phyloP scores from a whole-genome alignment of 2,113 vertebrate species.

The Corvus cornix region DNA sequence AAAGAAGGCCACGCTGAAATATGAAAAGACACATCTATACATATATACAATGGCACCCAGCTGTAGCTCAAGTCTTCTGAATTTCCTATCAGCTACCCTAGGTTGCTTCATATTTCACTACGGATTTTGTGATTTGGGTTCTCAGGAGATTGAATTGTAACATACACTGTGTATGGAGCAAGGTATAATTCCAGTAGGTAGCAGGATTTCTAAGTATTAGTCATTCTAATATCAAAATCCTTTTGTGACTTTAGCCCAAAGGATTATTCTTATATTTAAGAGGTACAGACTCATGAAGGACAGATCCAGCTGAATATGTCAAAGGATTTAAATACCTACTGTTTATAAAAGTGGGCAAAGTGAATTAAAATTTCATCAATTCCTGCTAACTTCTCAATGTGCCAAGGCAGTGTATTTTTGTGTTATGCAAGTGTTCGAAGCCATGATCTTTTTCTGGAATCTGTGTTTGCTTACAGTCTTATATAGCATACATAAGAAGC shows the following conservation, averaged over 20 bases:
- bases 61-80: not conserved
- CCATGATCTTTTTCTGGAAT: slow-evolving; percentile 30
- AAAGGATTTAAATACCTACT: slow-evolving; percentile 20
- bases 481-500: not conserved
- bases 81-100: not conserved
- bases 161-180: not conserved
- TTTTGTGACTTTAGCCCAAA: not conserved
- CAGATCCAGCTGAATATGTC: not conserved
- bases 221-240: slow-evolving; percentile 12
- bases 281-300: not conserved
- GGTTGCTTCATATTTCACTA: not conserved
- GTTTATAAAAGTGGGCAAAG: slow-evolving; percentile 9
- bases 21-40: not conserved
- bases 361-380: not conserved
- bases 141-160: not conserved
- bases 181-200: not conserved
- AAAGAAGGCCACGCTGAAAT: not conserved
- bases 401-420: slow-evolving; percentile 19
- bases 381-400: slow-evolving; percentile 3
- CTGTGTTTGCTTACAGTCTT: slow-evolving; percentile 11
- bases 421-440: slow-evolving; percentile 7
- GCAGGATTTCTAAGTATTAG: not conserved
- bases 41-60: not conserved
- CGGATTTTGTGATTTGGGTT: not conserved
- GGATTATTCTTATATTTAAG: slow-evolving; percentile 3